phyloP scores from a whole-genome alignment of 2,888 invertebrate species.

The Ceraclea dissimilis region DNA sequence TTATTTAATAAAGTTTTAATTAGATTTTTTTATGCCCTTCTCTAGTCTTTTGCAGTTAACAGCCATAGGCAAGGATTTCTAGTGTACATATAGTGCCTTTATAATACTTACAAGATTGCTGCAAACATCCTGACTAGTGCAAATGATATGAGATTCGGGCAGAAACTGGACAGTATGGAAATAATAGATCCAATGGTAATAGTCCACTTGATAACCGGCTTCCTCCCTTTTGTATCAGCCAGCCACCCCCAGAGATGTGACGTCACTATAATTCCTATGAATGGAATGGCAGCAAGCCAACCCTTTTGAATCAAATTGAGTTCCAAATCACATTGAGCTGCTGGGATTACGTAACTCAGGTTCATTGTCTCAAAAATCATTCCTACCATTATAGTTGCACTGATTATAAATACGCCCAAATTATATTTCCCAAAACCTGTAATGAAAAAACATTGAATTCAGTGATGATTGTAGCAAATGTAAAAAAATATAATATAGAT shows the following conservation, averaged over 20 bases:
- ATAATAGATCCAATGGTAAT: slow-evolving; percentile 46
- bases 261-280: slow-evolving; percentile 51
- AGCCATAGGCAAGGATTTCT: no score
- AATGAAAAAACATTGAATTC: slow-evolving; percentile 16
- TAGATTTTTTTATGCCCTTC: no score
- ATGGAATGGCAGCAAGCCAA: slow-evolving; percentile 21
- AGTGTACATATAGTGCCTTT: no score
- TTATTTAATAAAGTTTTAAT: background rate
- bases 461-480: background rate
- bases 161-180: slow-evolving; percentile 51
- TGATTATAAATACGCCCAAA: slow-evolving; percentile 1
- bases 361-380: slow-evolving; percentile 22
- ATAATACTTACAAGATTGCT: slow-evolving; percentile 43
- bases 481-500: no score
- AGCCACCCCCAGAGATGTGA: slow-evolving; percentile 74
- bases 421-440: slow-evolving; percentile 21
- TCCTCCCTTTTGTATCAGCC: slow-evolving; percentile 65
- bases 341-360: slow-evolving; percentile 20
- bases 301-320: slow-evolving; percentile 19
- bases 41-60: no score
- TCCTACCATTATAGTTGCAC: slow-evolving; percentile 15
- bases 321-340: slow-evolving; percentile 18
- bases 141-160: slow-evolving; percentile 53
- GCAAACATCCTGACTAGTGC: slow-evolving; percentile 55
- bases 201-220: slow-evolving; percentile 47